These are phyloP conservation scores for Rhinopithecus roxellana DNA, from an alignment of 2,113 vertebrate genomes.

Conservation along the genomic window DNA sequence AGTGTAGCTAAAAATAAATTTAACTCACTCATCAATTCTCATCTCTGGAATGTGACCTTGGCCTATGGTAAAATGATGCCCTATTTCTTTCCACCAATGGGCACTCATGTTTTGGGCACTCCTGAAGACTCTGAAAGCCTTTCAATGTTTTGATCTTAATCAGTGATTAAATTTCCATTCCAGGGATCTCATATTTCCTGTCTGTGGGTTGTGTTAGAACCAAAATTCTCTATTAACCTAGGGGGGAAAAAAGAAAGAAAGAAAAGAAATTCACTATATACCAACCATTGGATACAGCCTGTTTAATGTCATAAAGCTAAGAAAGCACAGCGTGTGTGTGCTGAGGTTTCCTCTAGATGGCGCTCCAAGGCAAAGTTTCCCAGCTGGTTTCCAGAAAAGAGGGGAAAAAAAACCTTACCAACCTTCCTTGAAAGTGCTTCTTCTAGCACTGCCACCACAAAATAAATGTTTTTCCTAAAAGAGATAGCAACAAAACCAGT, in stretches of 20 bases:
- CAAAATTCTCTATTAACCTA: conserved; percentile 6
- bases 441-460: neutral
- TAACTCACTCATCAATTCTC: neutral
- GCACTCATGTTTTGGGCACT: neutral
- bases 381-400: neutral
- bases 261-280: neutral
- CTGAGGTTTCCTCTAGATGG: conserved; percentile 81
- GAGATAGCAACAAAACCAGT: neutral
- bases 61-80: neutral
- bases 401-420: neutral
- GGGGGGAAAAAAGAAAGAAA: neutral
- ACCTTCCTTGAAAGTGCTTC: conserved; percentile 10
- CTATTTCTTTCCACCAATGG: neutral
- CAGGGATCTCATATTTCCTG: neutral
- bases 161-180: neutral
- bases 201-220: neutral
- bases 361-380: conserved; percentile 82
- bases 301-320: neutral
- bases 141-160: neutral
- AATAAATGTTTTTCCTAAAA: conserved; percentile 35
- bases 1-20: neutral
- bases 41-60: neutral
- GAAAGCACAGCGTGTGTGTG: neutral
- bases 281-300: neutral
- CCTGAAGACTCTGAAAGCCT: neutral